Conservation (phyloP, 2,888 invertebrate species). For the Papilio protenor region DNA sequence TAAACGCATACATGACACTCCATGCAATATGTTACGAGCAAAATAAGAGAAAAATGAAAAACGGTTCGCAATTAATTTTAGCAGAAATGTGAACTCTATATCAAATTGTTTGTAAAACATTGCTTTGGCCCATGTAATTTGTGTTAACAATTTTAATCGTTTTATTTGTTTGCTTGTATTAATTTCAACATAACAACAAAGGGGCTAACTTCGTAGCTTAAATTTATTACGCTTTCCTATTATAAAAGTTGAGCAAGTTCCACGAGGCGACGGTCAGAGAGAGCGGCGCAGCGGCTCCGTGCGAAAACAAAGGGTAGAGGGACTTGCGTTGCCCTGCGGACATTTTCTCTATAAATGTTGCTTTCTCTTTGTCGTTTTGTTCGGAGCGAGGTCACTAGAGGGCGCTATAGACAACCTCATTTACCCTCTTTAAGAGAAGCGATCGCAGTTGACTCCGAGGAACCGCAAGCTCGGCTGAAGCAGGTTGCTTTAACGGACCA, state of each 20-base stretch:
- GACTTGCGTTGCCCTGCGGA: slow-evolving; percentile 71
- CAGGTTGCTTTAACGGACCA: slow-evolving; percentile 74
- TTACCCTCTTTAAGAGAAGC: slow-evolving; percentile 67
- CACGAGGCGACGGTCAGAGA: slow-evolving; percentile 52
- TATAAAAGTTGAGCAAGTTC: slow-evolving; percentile 61
- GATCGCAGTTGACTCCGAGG: slow-evolving; percentile 67
- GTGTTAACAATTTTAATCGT: slow-evolving; percentile 28
- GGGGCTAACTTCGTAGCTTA: slow-evolving; percentile 42
- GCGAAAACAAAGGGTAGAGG: slow-evolving; percentile 77
- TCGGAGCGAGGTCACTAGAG: slow-evolving; percentile 67
- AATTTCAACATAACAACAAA: slow-evolving; percentile 40
- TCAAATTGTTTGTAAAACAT: slow-evolving; percentile 21
- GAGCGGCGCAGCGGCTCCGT: slow-evolving; percentile 55
- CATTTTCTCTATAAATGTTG: slow-evolving; percentile 77
- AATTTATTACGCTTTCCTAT: slow-evolving; percentile 54
- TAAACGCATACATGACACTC: neutral
- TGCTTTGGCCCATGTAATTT: slow-evolving; percentile 25
- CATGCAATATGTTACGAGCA: neutral
- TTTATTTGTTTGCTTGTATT: slow-evolving; percentile 39
- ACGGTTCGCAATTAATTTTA: slow-evolving; percentile 1
- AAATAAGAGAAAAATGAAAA: slow-evolving; percentile 15
- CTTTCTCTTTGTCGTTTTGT: slow-evolving; percentile 74
- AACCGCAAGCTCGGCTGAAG: slow-evolving; percentile 65
- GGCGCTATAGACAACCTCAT: slow-evolving; percentile 70
- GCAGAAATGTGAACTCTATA: slow-evolving; percentile 9